These are phyloP conservation scores for Leucophenga montana DNA, from an alignment of 2,888 invertebrate genomes.

Conservation along the genomic window DNA sequence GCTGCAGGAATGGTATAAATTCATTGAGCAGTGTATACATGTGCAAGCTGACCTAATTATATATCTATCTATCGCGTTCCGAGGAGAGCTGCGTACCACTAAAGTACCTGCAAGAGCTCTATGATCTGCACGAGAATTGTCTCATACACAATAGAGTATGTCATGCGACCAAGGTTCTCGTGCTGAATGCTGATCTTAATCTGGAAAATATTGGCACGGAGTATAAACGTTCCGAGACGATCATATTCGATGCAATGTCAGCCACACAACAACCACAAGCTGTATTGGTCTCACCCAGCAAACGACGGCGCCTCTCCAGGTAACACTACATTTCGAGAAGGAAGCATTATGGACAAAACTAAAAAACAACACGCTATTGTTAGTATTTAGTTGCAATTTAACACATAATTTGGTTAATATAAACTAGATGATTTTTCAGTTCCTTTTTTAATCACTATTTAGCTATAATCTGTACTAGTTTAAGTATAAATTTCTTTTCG, in stretches of 20 bases:
- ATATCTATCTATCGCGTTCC: constrained; percentile 81
- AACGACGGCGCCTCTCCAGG: constrained; percentile 56
- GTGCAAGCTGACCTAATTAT: constrained; percentile 89
- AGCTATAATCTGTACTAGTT: too few species aligned
- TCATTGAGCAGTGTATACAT: constrained; percentile 82
- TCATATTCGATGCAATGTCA: constrained; percentile 72
- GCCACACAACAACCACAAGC: constrained; percentile 53
- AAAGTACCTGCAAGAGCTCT: constrained; percentile 86
- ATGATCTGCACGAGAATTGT: constrained; percentile 84
- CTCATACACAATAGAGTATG: constrained; percentile 75
- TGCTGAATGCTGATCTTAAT: constrained; percentile 80
- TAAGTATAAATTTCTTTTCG: too few species aligned
- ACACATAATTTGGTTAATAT: too few species aligned
- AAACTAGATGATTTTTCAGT: too few species aligned
- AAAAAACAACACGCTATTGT: too few species aligned
- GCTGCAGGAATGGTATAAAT: constrained; percentile 89
- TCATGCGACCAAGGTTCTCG: constrained; percentile 80
- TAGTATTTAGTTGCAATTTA: too few species aligned
- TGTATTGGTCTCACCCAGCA: constrained; percentile 70
- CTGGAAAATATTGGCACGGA: constrained; percentile 79
- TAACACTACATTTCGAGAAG: constrained; percentile 35
- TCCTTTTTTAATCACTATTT: too few species aligned
- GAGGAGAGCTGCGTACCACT: constrained; percentile 88
- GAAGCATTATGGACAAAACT: too few species aligned
- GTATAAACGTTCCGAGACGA: constrained; percentile 78